phyloP scores from a whole-genome alignment of 2,888 invertebrate species.

The Dorcus parallelipipedus region DNA sequence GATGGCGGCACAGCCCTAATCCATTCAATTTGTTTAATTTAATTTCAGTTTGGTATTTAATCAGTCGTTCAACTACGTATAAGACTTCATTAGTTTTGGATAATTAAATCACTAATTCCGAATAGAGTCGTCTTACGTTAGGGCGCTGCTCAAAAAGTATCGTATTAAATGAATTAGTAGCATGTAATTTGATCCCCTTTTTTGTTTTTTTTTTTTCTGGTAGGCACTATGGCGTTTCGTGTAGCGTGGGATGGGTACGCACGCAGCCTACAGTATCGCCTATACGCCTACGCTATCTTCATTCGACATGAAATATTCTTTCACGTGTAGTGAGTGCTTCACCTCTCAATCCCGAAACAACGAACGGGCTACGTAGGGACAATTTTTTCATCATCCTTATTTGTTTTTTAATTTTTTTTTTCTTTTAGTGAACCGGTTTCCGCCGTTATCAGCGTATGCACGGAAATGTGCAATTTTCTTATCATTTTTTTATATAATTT shows the following conservation, averaged over 20 bases:
- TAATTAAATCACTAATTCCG: background rate
- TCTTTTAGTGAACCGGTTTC: conserved; percentile 14
- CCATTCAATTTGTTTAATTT: too few species aligned
- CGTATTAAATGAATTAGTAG: background rate
- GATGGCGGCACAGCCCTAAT: too few species aligned
- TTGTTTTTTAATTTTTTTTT: too few species aligned
- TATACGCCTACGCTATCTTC: background rate
- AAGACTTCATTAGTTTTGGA: background rate
- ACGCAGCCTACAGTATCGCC: background rate
- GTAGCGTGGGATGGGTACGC: background rate
- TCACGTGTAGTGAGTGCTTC: background rate
- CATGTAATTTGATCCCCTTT: background rate
- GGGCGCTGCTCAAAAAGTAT: background rate
- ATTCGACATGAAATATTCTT: background rate
- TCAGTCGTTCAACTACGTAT: too few species aligned
- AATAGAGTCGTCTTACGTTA: background rate
- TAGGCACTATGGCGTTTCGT: background rate
- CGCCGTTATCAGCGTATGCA: conserved; percentile 16
- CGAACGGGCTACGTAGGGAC: background rate
- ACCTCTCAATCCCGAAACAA: background rate
- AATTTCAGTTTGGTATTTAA: too few species aligned
- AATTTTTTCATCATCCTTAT: background rate
- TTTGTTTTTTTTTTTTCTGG: background rate
- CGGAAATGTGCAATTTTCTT: conserved; percentile 21
- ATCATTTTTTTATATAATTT: conserved; percentile 17